phyloP scores from a whole-genome alignment of 1,140 invertebrate species.

The Dendrolimus kikuchii region DNA sequence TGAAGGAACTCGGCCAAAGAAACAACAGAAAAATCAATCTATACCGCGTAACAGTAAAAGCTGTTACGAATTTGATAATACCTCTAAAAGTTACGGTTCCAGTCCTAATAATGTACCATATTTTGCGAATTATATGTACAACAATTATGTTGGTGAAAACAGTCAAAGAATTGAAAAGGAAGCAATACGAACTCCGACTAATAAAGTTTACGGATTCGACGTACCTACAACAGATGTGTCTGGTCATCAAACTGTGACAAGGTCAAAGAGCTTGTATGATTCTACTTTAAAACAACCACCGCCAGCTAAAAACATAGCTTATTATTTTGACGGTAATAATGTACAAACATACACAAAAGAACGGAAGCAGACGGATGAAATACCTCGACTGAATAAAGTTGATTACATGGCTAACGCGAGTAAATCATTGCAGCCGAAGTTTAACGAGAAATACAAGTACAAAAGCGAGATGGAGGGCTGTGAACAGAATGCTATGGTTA shows the following conservation, averaged over 20 bases:
- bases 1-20: conserved; percentile 58
- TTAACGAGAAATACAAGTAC: conserved; percentile 62
- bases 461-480: conserved; percentile 61
- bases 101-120: conserved; percentile 72
- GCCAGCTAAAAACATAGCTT: conserved; percentile 69
- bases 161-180: conserved; percentile 13
- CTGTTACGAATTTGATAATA: conserved; percentile 69
- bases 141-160: conserved; percentile 54
- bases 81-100: conserved; percentile 75
- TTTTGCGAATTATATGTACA: conserved; percentile 62
- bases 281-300: conserved; percentile 51
- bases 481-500: conserved; percentile 58
- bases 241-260: conserved; percentile 62
- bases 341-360: conserved; percentile 52
- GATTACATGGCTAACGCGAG: conserved; percentile 71
- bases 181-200: conserved; percentile 29
- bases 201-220: conserved; percentile 56
- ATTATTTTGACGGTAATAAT: conserved; percentile 72
- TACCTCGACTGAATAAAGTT: conserved; percentile 70
- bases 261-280: conserved; percentile 67
- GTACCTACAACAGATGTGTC: conserved; percentile 34
- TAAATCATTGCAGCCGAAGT: conserved; percentile 62
- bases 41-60: conserved; percentile 65
- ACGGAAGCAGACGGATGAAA: conserved; percentile 62
- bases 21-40: conserved; percentile 35